Evolutionary conservation across 2,113 vertebrate genomes (phyloP), one percentile per base, ranked within the genome.

Genomic region (Burhinus bistriatus): DNA sequence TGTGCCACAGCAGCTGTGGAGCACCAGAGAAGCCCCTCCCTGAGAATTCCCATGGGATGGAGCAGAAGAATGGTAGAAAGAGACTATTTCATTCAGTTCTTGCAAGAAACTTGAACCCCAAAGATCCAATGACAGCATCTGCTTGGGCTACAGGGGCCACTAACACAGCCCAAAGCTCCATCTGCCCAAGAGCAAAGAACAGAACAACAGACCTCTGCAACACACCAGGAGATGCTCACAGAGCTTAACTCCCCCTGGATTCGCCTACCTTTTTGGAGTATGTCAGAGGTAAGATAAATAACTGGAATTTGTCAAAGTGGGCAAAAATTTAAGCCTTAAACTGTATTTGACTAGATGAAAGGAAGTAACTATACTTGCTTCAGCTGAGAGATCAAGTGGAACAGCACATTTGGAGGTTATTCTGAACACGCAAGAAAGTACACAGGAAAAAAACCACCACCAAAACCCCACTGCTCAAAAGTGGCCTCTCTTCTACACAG

Each of bases 191-290:
- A 77, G 57, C 0, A 1, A 54, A 47, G 76, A 61, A 21, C 11
- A 59, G 38, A 61, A 82, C 1, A 2, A 47, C 36, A 80, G n/a
- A 71, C 21, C 36, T n/a, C 40, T 58, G 47, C 81, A 68, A 51
- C 22, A 62, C 21, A 62, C 4, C 17, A 78, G 21, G 49, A 83
- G 51, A 89, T 9, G 30, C 69, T 83, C 4, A 0, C 8, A 34
- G 62, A 52, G 17, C 47, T 81, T 69, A 69, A 26, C 40, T 15
- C 51, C 18, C 44, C 20, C 49, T 5, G 8, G 18, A 65, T 34
- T 57, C 2, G 0, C 14, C 36, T 21, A 3, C 9, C 13, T 30
- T 83, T 80, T 1, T n/a, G 23, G 6, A 61, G 14, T 4, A 23
- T 3, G 2, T 47, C 58, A 36, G 42, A 71, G 40, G 32, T 15